These are phyloP conservation scores for Hippocampus zosterae DNA, from an alignment of 2,113 vertebrate genomes.

Conservation along the genomic window DNA sequence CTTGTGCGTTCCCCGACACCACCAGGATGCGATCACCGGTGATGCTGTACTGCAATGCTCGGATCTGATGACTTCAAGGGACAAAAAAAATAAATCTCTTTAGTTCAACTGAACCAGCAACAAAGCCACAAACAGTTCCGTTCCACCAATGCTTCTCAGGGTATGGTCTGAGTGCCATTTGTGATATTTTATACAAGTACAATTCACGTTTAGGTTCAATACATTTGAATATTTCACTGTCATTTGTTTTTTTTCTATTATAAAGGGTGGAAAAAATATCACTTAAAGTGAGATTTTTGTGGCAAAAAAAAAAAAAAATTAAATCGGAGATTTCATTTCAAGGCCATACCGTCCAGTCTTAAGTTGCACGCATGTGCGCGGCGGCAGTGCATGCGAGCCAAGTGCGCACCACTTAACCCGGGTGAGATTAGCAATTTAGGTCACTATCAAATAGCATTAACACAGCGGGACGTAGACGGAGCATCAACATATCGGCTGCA, in stretches of 20 bases:
- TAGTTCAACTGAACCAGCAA: not conserved
- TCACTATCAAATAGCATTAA: constrained; percentile 35
- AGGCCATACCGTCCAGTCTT: not conserved
- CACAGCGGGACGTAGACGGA: constrained; percentile 19
- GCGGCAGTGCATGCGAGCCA: not conserved
- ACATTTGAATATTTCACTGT: not conserved
- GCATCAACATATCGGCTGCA: constrained; percentile 7
- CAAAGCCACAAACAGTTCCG: not conserved
- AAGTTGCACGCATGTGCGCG: constrained; percentile 5
- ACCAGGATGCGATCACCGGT: constrained; percentile 94
- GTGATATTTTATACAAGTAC: no score
- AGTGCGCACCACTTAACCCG: constrained; percentile 16
- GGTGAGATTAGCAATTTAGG: constrained; percentile 26
- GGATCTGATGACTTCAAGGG: constrained; percentile 87
- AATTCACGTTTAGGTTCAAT: not conserved
- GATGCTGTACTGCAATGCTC: constrained; percentile 87
- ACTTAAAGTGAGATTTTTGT: not conserved
- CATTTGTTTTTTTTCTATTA: not conserved
- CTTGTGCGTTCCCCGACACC: constrained; percentile 91
- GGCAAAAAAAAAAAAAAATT: not conserved
- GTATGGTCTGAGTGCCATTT: no score
- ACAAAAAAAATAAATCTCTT: constrained; percentile 6
- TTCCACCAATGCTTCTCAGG: no score
- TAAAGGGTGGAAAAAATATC: not conserved
- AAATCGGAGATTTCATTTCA: not conserved